A percentile compares a stretch with the other conserved stretches of the same genome.
Evolutionary conservation across 2,113 vertebrate species (phyloP).

Genomic region (Eurystomus gularis): DNA sequence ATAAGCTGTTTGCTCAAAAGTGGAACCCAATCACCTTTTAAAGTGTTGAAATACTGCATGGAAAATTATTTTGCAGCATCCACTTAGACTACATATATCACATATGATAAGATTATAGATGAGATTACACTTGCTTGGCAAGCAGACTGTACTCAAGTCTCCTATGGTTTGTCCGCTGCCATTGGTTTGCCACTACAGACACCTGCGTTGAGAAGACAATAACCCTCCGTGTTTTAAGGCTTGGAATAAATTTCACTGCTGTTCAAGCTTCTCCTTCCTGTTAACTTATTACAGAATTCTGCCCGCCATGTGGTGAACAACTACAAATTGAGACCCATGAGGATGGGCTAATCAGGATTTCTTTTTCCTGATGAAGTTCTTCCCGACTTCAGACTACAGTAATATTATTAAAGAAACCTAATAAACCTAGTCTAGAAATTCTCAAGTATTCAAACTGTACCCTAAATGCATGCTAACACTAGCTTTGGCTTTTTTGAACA

Average conservation of each 20-base stretch:
- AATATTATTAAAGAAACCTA: neutral
- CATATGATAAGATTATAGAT: neutral
- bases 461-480: neutral
- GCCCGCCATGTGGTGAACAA: neutral
- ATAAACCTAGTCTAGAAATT: neutral
- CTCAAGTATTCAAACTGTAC: neutral
- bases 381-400: neutral
- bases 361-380: neutral
- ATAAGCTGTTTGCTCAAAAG: neutral
- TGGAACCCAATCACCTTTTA: neutral
- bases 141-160: neutral
- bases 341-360: neutral
- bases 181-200: neutral
- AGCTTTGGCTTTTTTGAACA: neutral
- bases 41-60: neutral
- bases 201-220: neutral
- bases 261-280: neutral
- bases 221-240: neutral
- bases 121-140: neutral
- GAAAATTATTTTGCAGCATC: neutral
- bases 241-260: neutral
- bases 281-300: neutral
- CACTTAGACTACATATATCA: neutral
- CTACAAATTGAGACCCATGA: neutral
- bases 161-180: neutral